These are phyloP conservation scores for Dufourea novaeangliae DNA, from an alignment of 1,140 invertebrate species.

Conservation along the genomic window DNA sequence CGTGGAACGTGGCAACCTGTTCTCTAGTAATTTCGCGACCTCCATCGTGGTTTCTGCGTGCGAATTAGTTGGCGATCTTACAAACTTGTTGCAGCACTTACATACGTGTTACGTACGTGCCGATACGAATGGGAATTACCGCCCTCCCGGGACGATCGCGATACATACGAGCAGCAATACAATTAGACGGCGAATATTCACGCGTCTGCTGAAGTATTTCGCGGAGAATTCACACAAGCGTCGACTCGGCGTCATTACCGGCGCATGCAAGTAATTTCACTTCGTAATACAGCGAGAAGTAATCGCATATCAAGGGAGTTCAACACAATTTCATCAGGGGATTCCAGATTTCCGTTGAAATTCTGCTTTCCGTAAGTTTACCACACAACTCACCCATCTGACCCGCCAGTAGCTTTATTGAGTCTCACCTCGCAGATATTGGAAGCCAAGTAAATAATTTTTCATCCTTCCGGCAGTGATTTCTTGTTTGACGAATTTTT, in stretches of 20 bases:
- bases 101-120: slow-evolving; percentile 20
- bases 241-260: slow-evolving; percentile 1
- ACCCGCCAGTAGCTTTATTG: background rate
- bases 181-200: slow-evolving; percentile 49
- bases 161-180: slow-evolving; percentile 28
- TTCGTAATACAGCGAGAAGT: background rate
- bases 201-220: background rate
- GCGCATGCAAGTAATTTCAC: slow-evolving; percentile 4
- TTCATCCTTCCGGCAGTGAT: too few species aligned
- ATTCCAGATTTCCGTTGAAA: background rate
- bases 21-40: background rate
- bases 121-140: slow-evolving; percentile 12
- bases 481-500: too few species aligned
- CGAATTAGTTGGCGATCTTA: slow-evolving; percentile 37
- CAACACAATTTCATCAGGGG: background rate
- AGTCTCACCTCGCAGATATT: too few species aligned
- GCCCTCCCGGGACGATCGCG: slow-evolving; percentile 8
- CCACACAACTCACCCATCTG: background rate
- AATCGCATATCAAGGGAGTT: slow-evolving; percentile 21
- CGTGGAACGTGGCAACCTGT: background rate
- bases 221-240: slow-evolving; percentile 7
- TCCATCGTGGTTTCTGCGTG: slow-evolving; percentile 6
- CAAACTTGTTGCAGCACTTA: slow-evolving; percentile 52
- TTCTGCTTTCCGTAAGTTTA: background rate
- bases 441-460: too few species aligned